Base-by-base conservation (phyloP, 2,113 vertebrate genomes). In the Cephalopholis sonnerati region DNA sequence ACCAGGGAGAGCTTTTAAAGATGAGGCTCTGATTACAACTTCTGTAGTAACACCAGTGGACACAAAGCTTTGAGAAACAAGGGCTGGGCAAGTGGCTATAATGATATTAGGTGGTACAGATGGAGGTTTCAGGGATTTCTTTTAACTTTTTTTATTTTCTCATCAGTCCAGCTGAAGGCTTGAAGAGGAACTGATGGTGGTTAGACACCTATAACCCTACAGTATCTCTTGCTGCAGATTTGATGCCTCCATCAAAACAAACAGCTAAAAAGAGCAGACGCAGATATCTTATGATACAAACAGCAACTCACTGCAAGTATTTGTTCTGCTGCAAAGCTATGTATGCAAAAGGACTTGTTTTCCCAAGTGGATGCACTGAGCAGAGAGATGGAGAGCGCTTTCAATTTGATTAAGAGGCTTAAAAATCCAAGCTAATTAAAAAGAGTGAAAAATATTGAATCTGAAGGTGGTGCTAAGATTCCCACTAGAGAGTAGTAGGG, bases 1-100 rank as follows among this genome's bases (percentile, higher is more conserved):
- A 90, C 78, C 22, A 16, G 63, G 79, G 84, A 83, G 69, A 86
- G 85, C 73, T 88, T 91, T 91, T 76, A 87, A 89, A 91, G 86
- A 91, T 81, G 66, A 69, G 67, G 68, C 63, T 82, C 70, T 74
- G 81, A 89, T 85, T 88, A 75, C 83, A 78, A 71, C 77, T 67
- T 82, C 83, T 85, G 51, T 63, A 12, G 24, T 57, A 64, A 71
- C 53, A 77, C 78, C 57, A 61, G 65, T 25, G 24, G 55, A 79
- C 79, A 68, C 18, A 25, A 54, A 74, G 81, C 66, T 51, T 83
- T 44, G 36, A 79, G 39, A 79, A 63, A 86, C 18, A 68, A 63
- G 70, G 51, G n/a, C 39, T 9, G 48, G 48, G 58, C 16, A 41
- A 67, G 41, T 64, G 70, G 54, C 41, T 20, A 3, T 67, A 58